phyloP scores from a whole-genome alignment of 2,888 invertebrate species.

The Ophioninae sp. region DNA sequence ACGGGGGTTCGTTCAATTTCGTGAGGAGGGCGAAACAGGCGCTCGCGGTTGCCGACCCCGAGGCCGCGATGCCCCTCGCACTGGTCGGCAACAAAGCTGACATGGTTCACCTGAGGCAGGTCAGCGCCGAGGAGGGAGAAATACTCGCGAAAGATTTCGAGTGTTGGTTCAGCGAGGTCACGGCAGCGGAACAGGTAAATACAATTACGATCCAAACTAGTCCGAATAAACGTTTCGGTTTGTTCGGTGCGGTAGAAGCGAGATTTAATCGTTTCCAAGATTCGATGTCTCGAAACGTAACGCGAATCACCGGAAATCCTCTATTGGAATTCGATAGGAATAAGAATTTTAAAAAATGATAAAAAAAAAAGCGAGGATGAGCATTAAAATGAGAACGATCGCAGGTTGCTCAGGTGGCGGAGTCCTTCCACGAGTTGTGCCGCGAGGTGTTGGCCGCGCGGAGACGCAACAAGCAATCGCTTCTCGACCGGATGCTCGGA shows the following conservation, averaged over 20 bases:
- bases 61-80: slow-evolving; percentile 89
- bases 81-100: slow-evolving; percentile 95
- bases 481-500: slow-evolving; percentile 89
- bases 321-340: too few relatives aligned
- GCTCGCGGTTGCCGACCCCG: slow-evolving; percentile 83
- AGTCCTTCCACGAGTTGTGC: slow-evolving; percentile 92
- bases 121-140: slow-evolving; percentile 93
- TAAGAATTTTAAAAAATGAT: too few relatives aligned
- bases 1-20: slow-evolving; percentile 92
- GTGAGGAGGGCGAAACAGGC: slow-evolving; percentile 88
- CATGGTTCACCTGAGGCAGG: slow-evolving; percentile 94
- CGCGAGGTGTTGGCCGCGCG: slow-evolving; percentile 90
- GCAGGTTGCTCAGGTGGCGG: slow-evolving; percentile 89
- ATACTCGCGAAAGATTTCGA: slow-evolving; percentile 94
- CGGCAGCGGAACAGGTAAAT: slow-evolving; percentile 91
- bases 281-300: too few relatives aligned
- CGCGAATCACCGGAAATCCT: too few relatives aligned
- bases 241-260: too few relatives aligned
- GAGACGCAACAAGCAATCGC: slow-evolving; percentile 92
- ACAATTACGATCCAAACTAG: neutral
- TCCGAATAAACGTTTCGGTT: too few relatives aligned
- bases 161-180: slow-evolving; percentile 93
- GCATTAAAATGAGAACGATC: slow-evolving; percentile 32
- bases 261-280: too few relatives aligned
- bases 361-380: neutral